Conservation (phyloP, 2,797 vertebrate genomes). For the Dermochelys coriacea region DNA sequence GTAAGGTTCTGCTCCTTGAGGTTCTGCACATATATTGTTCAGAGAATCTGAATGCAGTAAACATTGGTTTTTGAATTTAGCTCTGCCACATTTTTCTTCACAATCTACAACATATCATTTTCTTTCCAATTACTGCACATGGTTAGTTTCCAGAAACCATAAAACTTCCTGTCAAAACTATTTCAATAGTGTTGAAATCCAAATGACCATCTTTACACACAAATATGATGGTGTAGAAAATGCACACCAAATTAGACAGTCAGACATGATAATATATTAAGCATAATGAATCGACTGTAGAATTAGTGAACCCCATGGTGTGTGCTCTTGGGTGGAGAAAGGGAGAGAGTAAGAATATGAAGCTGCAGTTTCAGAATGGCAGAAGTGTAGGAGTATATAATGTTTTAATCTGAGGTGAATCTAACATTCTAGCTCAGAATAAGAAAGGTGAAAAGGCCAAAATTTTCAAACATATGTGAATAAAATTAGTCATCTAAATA, state of each 20-base stretch:
- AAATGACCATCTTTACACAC: conserved; percentile 9
- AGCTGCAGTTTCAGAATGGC: not conserved
- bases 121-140: not conserved
- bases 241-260: not conserved
- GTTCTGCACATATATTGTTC: not conserved
- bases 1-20: not conserved
- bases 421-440: not conserved
- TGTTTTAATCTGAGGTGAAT: not conserved
- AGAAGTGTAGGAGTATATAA: not conserved
- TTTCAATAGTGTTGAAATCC: not conserved
- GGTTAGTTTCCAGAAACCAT: not conserved
- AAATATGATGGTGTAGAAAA: not conserved
- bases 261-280: not conserved
- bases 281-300: not conserved
- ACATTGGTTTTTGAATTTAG: not conserved
- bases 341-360: not conserved
- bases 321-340: not conserved
- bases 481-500: not conserved
- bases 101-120: not conserved
- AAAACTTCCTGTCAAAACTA: conserved; percentile 22
- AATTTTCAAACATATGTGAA: not conserved
- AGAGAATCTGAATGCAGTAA: conserved; percentile 4
- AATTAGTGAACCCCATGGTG: not conserved
- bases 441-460: not conserved
- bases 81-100: not conserved